A percentile compares a stretch with the other conserved stretches of the same genome.
These are phyloP conservation scores for Hetaerina americana DNA, from an alignment of 1,140 invertebrate genomes.

Conservation along the genomic window DNA sequence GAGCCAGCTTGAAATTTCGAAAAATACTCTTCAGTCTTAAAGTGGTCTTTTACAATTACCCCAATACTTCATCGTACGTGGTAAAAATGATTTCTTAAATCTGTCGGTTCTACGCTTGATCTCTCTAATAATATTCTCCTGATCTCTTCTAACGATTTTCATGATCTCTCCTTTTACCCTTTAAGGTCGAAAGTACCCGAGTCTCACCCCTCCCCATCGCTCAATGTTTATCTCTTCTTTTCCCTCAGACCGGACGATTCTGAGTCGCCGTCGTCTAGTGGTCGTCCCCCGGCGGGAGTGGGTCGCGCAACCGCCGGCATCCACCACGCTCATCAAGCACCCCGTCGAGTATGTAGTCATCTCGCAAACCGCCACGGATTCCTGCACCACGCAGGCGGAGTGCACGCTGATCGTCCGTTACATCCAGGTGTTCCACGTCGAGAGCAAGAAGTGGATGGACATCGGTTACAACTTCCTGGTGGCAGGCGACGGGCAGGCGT, in stretches of 20 bases:
- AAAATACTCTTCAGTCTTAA: too few relatives aligned
- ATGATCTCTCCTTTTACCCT: too few relatives aligned
- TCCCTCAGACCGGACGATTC: not conserved
- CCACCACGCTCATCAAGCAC: constrained; percentile 12
- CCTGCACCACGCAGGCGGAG: constrained; percentile 23
- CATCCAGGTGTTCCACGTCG: constrained; percentile 40
- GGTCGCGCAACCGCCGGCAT: constrained; percentile 41
- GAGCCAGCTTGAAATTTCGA: too few relatives aligned
- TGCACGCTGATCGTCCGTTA: constrained; percentile 30
- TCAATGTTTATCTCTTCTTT: not conserved
- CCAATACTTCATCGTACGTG: too few relatives aligned
- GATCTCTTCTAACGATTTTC: too few relatives aligned
- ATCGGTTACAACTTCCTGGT: constrained; percentile 55
- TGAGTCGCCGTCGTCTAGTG: not conserved
- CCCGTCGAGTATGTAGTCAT: constrained; percentile 29
- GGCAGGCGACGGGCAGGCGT: constrained; percentile 47
- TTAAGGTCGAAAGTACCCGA: too few relatives aligned
- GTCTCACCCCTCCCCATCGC: too few relatives aligned
- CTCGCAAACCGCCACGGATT: constrained; percentile 19
- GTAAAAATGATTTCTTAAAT: too few relatives aligned
- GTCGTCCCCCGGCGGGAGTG: constrained; percentile 32
- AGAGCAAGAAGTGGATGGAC: constrained; percentile 49
- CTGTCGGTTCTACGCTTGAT: too few relatives aligned
- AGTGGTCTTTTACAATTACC: too few relatives aligned
- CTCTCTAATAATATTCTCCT: too few relatives aligned